Conservation (phyloP, 2,113 vertebrate species). For the Mastomys natalensis region DNA sequence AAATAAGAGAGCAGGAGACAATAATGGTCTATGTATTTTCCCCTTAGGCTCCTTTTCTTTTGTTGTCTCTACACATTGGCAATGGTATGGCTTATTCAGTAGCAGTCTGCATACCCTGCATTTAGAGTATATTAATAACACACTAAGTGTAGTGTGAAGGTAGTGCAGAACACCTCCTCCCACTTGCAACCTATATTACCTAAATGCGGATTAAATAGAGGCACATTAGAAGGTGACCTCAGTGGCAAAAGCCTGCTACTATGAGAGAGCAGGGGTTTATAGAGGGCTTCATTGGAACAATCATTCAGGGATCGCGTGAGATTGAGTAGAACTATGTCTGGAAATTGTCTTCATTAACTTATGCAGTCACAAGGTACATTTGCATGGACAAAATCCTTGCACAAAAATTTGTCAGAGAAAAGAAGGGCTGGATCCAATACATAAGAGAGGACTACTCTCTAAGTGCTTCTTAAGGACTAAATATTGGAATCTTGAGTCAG, state of each 20-base stretch:
- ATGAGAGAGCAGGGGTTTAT: no score
- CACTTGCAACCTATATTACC: not conserved
- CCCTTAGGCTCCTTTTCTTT: not conserved
- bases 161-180: not conserved
- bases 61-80: not conserved
- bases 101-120: accelerated
- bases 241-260: not conserved
- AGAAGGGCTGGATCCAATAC: not conserved
- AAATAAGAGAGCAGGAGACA: not conserved
- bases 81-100: not conserved
- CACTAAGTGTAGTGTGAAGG: not conserved
- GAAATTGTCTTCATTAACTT: not conserved
- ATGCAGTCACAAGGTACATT: no score
- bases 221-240: not conserved
- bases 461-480: not conserved
- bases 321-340: not conserved
- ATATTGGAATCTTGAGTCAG: not conserved
- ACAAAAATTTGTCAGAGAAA: not conserved
- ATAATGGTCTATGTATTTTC: not conserved
- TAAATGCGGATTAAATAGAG: not conserved
- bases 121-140: not conserved
- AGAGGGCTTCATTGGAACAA: not conserved
- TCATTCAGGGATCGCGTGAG: not conserved
- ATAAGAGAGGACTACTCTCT: not conserved
- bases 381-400: not conserved